Percentiles rank a stretch among this genome's conserved stretches.
phyloP scores from a whole-genome alignment of 2,113 vertebrate species.

The Uria lomvia region DNA sequence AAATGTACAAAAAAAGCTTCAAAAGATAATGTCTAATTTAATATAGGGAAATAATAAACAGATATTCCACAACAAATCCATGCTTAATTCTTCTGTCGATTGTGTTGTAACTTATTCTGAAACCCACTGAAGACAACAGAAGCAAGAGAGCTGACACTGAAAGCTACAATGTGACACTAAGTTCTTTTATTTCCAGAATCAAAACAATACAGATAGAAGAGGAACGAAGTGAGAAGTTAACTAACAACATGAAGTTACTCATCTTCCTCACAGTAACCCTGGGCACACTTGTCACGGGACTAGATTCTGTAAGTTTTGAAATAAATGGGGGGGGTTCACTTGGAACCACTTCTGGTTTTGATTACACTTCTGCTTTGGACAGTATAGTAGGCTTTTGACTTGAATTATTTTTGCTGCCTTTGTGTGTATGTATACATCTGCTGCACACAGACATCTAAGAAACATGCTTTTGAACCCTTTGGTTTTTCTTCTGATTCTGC shows the following conservation, averaged over 20 bases:
- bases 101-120: not conserved
- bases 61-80: not conserved
- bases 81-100: not conserved
- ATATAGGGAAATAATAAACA: not conserved
- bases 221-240: not conserved
- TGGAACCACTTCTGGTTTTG: not conserved
- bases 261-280: slow-evolving; percentile 7
- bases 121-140: not conserved
- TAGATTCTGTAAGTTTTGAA: slow-evolving; percentile 53
- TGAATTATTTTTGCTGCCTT: not conserved
- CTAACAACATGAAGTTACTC: slow-evolving; percentile 40
- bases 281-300: not conserved
- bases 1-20: not conserved
- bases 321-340: not conserved
- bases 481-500: not conserved
- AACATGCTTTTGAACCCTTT: not conserved
- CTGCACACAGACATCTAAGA: not conserved
- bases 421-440: not conserved
- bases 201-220: not conserved
- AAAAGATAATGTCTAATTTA: not conserved
- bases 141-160: not conserved
- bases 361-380: not conserved
- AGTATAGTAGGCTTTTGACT: not conserved
- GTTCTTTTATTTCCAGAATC: slow-evolving; percentile 40
- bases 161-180: not conserved